Base-by-base conservation (phyloP, 2,113 vertebrate species). In the Anarhynchus alexandrinus region DNA sequence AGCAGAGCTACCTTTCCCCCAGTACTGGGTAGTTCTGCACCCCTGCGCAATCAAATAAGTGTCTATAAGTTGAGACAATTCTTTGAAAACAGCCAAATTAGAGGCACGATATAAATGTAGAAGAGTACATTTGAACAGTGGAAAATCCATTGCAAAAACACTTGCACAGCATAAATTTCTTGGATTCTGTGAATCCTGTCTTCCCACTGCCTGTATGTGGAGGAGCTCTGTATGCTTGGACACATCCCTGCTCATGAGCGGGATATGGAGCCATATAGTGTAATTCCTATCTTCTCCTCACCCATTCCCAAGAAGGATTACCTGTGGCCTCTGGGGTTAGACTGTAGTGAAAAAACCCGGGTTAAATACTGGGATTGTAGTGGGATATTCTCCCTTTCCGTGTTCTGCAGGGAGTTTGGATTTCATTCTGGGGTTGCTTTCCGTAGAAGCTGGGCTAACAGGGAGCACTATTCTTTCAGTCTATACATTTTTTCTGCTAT, bases 81-180 rank as follows among this genome's bases (percentile, higher is more conserved):
- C 65, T 97, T 94, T 95, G 80, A 86, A 93, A 96, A 72, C 26
- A 94, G 70, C 54, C 18, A 80, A 85, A 93, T 90, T 91, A 94
- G 42, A 89, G 32, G 7, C 62, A 49, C 20, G 22, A 49, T 85
- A 76, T 67, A 89, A 80, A 71, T 36, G 38, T 52, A 65, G 21
- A 84, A 66, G 8, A 72, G 15, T 61, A 52, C 21, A 36, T 72
- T 64, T 47, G 59, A 79, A 82, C 36, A 96, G n/a, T 40, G 9
- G 29, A 91, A 95, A 84, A 84, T 86, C n/a, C 27, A 71, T 34
- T 86, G 61, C 30, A 86, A 78, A 86, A 88, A 7, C 14, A 16
- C 34, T 88, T 66, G 51, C 26, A 47, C 3, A 36, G 72, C 21
- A 26, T 42, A 81, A 45, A 52, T 57, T 29, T 84, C 54, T 52